Evolutionary conservation across 1,140 invertebrate species (phyloP).

Genomic region (Neelides sp.): DNA sequence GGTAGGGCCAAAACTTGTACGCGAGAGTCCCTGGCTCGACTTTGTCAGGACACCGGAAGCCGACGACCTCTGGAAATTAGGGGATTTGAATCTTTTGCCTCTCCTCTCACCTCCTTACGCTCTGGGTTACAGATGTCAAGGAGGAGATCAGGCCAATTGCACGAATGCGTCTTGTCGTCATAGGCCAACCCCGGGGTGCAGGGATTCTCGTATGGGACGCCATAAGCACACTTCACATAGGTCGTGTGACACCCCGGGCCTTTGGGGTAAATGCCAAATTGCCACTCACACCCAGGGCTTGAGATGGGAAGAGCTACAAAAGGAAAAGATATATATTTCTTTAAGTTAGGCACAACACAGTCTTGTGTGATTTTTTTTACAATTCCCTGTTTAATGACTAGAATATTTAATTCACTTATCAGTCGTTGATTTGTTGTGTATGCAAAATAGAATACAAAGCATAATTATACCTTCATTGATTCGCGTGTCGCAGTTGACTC

Average conservation of each 20-base stretch:
- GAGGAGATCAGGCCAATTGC: conserved; percentile 85
- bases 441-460: no score
- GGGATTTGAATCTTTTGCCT: not conserved
- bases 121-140: conserved; percentile 70
- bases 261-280: conserved; percentile 74
- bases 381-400: not conserved
- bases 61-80: conserved; percentile 38
- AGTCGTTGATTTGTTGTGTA: no score
- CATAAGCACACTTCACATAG: conserved; percentile 73
- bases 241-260: conserved; percentile 64
- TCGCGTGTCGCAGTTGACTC: conserved; percentile 71
- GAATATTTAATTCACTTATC: not conserved
- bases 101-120: conserved; percentile 40
- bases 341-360: not conserved
- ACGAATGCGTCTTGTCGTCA: conserved; percentile 71
- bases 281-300: conserved; percentile 67
- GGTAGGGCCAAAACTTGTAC: conserved; percentile 79
- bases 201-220: conserved; percentile 58
- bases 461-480: conserved; percentile 67
- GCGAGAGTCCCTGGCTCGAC: conserved; percentile 60
- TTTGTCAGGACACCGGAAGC: conserved; percentile 54
- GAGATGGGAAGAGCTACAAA: conserved; percentile 62
- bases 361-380: not conserved
- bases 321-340: conserved; percentile 9
- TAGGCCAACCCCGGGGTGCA: conserved; percentile 79